Base-by-base conservation (phyloP, 1,140 invertebrate species). In the Halyomorpha halys region DNA sequence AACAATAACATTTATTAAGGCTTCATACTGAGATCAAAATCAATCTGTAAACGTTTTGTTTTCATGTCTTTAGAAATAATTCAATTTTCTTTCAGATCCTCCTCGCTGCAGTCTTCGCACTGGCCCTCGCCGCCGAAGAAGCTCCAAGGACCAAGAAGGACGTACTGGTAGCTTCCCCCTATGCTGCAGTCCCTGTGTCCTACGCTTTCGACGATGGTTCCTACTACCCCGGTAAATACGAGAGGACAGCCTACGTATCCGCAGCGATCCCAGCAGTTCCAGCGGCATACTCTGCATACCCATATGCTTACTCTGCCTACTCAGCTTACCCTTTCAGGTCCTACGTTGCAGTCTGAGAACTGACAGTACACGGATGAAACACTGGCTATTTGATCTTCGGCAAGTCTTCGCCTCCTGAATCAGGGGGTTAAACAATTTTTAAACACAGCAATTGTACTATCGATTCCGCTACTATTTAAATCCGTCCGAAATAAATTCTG, bases 201-300 rank as follows among this genome's bases (percentile, higher is more conserved):
- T 60, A 60, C 34, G 59, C 59, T 16, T 60, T 39, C 39, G 44
- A 54, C 34, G 69, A 70, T 27, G 69, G 69, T 44, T 66, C 64
- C 27, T 70, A 70, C 69, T 70, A 63, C 65, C 69, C 69, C 14
- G 69, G 69, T 49, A 70, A 70, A 64, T 70, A 70, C 65, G 68
- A 59, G 39, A 51, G 23, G 53, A 18, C 61, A 16, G 25, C 11
- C 15, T 49, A 34, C 44, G 18, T 15, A 14, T 51, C 21, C 8
- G 16, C 59, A 23, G 44, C 25, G 2, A 44, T 21, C 51, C 30
- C 53, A 23, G 53, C 53, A 3, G 47, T 49, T 6, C 47, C 47
- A 18, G 53, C 53, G 1, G 53, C 53, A 5, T 56, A 19, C 23
- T 19, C 23, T 3, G 23, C 53, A 11, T 61, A 61, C 44, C 44